phyloP scores from a whole-genome alignment of 2,113 vertebrate genomes.

The Cephalopterus ornatus region DNA sequence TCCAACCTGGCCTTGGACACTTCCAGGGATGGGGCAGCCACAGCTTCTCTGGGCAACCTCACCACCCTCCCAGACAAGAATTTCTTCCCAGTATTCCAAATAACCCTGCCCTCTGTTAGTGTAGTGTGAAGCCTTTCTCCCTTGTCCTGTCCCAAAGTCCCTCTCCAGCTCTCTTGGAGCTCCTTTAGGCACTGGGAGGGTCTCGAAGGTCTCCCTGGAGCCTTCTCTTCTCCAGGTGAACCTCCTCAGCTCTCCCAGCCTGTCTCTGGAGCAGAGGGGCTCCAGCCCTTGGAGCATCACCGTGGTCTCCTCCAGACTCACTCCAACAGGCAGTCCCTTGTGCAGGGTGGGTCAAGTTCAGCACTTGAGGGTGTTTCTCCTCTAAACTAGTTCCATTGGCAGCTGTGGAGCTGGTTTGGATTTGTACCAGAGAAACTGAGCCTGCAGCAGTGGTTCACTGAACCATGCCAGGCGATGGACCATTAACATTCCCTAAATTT shows the following conservation, averaged over 20 bases:
- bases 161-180: neutral
- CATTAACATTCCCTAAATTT: neutral
- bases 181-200: neutral
- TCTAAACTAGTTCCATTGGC: neutral
- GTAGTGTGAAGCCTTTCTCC: neutral
- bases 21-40: neutral
- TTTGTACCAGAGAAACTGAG: neutral
- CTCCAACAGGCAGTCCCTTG: neutral
- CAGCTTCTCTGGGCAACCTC: neutral
- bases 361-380: neutral
- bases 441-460: neutral
- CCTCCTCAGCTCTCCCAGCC: neutral
- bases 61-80: neutral
- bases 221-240: neutral
- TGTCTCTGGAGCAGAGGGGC: neutral
- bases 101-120: neutral
- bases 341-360: neutral
- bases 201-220: neutral
- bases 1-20: neutral
- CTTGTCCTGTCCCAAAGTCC: neutral
- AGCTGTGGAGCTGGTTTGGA: neutral
- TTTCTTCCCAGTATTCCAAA: neutral
- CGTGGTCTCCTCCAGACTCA: rapidly evolving
- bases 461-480: neutral
- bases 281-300: rapidly evolving